Evolutionary conservation across 2,113 vertebrate species (phyloP).

Genomic region (Corapipo altera): DNA sequence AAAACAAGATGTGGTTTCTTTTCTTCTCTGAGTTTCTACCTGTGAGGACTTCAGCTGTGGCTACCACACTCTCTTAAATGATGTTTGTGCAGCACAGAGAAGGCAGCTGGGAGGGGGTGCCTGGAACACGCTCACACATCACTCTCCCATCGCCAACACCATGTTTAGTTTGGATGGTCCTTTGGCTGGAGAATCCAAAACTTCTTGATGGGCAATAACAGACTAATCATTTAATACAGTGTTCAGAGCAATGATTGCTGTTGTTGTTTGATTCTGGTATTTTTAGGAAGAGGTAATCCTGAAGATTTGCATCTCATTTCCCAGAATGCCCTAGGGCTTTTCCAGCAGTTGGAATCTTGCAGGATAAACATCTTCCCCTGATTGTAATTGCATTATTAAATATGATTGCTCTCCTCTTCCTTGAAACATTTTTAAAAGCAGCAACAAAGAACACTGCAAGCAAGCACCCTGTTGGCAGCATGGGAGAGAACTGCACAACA

Average conservation of each 20-base stretch:
- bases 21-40: not conserved
- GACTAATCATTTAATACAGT: not conserved
- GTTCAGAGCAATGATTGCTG: not conserved
- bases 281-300: conserved; percentile 60
- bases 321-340: conserved; percentile 53
- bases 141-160: rapidly evolving
- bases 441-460: conserved; percentile 27
- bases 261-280: conserved; percentile 35
- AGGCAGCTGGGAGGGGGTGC: not conserved
- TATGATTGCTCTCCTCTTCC: conserved; percentile 54
- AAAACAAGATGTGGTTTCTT: not conserved
- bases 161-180: not conserved
- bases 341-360: conserved; percentile 55
- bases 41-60: not conserved
- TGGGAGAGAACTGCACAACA: not conserved
- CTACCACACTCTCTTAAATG: not conserved
- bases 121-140: not conserved
- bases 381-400: conserved; percentile 69
- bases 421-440: conserved; percentile 23
- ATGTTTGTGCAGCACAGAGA: not conserved
- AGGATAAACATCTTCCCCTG: conserved; percentile 60
- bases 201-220: not conserved
- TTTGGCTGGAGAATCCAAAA: not conserved
- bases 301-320: conserved; percentile 59
- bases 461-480: not conserved